Percentiles rank a stretch among this genome's conserved stretches.
Conservation (phyloP, 2,888 invertebrate genomes). For the Ennomos erosarius region DNA sequence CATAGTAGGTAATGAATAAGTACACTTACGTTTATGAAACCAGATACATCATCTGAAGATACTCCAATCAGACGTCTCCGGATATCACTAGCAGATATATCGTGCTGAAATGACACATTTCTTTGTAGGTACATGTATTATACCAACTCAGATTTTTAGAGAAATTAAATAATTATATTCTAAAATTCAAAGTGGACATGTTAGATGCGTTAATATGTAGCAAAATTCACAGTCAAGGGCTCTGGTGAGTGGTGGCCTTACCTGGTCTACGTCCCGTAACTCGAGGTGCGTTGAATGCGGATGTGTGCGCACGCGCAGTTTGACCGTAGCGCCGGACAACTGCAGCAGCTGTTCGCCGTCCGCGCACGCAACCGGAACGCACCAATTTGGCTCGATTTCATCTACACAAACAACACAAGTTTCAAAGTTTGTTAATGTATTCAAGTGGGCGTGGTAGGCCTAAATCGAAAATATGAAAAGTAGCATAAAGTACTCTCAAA, state of each 20-base stretch:
- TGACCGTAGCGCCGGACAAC: conserved; percentile 58
- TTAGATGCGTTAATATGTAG: too few species aligned
- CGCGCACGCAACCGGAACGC: conserved; percentile 58
- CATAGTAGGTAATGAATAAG: too few species aligned
- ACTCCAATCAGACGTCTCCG: conserved; percentile 85
- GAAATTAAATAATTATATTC: too few species aligned
- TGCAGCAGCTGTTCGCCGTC: conserved; percentile 73
- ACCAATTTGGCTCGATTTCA: conserved; percentile 54
- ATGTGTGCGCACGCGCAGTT: conserved; percentile 62
- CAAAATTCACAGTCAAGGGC: too few species aligned
- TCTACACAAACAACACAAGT: conserved; percentile 31
- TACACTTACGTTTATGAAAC: too few species aligned
- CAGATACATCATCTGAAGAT: conserved; percentile 12
- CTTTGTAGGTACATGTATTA: too few species aligned
- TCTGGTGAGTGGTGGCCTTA: conserved; percentile 25
- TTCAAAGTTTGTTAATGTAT: too few species aligned
- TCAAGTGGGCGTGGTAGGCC: too few species aligned
- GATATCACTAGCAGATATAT: conserved; percentile 93
- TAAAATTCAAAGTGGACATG: too few species aligned
- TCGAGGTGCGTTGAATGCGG: conserved; percentile 70
- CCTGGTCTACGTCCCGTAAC: conserved; percentile 66
- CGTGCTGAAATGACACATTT: conserved; percentile 74
- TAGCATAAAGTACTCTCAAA: too few species aligned
- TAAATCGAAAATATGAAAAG: too few species aligned
- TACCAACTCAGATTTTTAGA: too few species aligned